Evolutionary conservation across 2,113 vertebrate species (phyloP).

Genomic region (Cinclus cinclus): DNA sequence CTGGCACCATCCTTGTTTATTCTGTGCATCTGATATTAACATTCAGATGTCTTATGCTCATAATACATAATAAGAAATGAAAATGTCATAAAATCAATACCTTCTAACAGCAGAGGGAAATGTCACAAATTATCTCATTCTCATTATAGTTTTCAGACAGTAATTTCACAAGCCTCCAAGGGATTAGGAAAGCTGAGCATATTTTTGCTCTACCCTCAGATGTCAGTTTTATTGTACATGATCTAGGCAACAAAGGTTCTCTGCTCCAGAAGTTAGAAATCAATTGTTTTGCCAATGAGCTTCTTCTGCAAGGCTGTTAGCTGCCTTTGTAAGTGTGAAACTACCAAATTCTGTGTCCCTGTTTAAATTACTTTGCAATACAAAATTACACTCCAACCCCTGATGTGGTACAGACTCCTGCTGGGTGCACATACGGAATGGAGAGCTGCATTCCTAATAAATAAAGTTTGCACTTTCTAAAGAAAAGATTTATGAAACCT

Average conservation of each 20-base stretch:
- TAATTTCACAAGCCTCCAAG: conserved; percentile 61
- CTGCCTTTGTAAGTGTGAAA: conserved; percentile 21
- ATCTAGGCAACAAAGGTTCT: conserved; percentile 23
- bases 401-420: background rate
- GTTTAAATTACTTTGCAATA: conserved; percentile 9
- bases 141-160: conserved; percentile 65
- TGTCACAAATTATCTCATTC: conserved; percentile 69
- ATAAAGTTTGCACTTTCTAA: background rate
- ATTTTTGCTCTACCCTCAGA: conserved; percentile 35
- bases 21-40: conserved; percentile 49
- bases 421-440: background rate
- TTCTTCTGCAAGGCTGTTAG: background rate
- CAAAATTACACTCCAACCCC: background rate
- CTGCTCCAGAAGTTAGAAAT: conserved; percentile 33
- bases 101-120: conserved; percentile 62
- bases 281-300: conserved; percentile 44
- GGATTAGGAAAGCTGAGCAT: conserved; percentile 35
- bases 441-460: background rate
- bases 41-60: conserved; percentile 30
- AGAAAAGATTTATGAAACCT: background rate
- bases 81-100: conserved; percentile 70
- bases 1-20: conserved; percentile 47
- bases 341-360: background rate
- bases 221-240: conserved; percentile 57
- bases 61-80: conserved; percentile 55